Evolutionary conservation across 2,888 invertebrate species (phyloP), one percentile per base, ranked within the genome.

Genomic region (Clusia tigrina): DNA sequence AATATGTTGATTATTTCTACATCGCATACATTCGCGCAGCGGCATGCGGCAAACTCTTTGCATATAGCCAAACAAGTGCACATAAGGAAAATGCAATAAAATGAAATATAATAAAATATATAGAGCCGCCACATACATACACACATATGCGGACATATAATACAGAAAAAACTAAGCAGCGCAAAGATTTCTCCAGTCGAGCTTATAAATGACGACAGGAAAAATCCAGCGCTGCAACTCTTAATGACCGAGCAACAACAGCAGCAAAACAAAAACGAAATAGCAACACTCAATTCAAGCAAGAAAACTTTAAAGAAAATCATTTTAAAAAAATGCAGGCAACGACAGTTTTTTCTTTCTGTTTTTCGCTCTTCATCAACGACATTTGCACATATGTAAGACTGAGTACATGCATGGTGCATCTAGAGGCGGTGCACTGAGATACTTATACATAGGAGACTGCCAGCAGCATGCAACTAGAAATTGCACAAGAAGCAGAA

Each of bases 131-230:
- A 54, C 15, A 54, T 32, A 54, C 17, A 54, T 25, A 54, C 18
- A 54, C n/a, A 55, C 42, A 55, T 38, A 55, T 38, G 38, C 22
- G n/a, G n/a, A 38, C 18, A 25, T 38, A 22, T 24, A 23, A 25
- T n/a, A n/a, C 25, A 25, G 25, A 23, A 24, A 6, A 23, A 54
- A 25, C 54, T 54, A 46, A 61, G 25, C 60, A 54, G 46, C 54
- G 48, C 42, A 54, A 6, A 42, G 48, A 48, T 48, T 48, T 48
- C 48, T 20, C 48, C 18, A 48, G 48, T 22, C 22, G 15, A 18
- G 48, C 22, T 48, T 48, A 48, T 48, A 48, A 61, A 61, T 55
- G 71, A 68, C 73, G 73, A 73, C 78, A 75, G 74, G 74, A 78
- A 78, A 74, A 76, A 72, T 71, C 64, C 58, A 58, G 60, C 67